phyloP scores from a whole-genome alignment of 2,797 vertebrate genomes.

The Catamblyrhynchus diadema region DNA sequence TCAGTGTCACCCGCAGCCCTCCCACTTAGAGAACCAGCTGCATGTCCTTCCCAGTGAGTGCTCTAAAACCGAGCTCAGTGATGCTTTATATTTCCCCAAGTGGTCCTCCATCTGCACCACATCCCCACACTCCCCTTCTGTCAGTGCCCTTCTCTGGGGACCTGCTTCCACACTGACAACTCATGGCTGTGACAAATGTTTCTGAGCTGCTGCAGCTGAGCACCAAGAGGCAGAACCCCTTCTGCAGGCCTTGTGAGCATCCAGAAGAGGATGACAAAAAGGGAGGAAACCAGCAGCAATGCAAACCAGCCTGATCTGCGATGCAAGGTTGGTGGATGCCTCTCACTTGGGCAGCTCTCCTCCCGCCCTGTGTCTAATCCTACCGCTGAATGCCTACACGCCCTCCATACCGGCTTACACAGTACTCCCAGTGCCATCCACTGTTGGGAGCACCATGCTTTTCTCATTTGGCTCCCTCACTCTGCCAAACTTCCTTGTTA shows the following conservation, averaged over 20 bases:
- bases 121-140: background rate
- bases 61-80: background rate
- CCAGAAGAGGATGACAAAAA: background rate
- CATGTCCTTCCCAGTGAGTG: background rate
- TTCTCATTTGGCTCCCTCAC: background rate
- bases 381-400: background rate
- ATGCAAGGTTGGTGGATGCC: background rate
- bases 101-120: background rate
- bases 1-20: background rate
- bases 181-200: background rate
- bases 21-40: background rate
- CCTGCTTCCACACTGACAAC: background rate
- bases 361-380: background rate
- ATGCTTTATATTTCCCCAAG: background rate
- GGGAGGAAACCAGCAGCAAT: background rate
- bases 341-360: background rate
- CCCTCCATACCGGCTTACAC: background rate
- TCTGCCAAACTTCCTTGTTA: constrained; percentile 17
- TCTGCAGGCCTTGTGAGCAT: background rate
- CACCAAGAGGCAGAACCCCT: background rate
- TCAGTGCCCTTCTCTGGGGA: constrained; percentile 13
- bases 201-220: background rate
- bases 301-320: background rate
- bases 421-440: background rate
- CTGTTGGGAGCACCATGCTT: background rate